Evolutionary conservation across 2,888 invertebrate genomes (phyloP), one percentile per base, ranked within the genome.

Genomic region (Anodontia alba): DNA sequence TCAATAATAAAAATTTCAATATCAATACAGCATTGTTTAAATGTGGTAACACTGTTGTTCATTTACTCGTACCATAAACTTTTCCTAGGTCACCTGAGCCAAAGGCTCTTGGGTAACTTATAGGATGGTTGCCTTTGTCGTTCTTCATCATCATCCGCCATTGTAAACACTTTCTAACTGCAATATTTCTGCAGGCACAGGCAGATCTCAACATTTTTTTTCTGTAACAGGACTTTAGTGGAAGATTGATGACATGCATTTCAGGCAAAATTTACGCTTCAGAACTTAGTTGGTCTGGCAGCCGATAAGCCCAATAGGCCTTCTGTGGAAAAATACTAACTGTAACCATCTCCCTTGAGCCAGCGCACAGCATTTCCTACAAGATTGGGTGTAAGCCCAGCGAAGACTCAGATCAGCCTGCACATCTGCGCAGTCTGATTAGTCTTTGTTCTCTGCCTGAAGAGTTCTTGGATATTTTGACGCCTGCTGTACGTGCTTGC

Each of bases 201-300:
- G 49, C 49, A 49, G 49, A 49, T 49, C 12, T 20, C 12, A 49
- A 49, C 12, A 49, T 17, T 17, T 20, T 5, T 20, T 20, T 20
- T 49, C 49, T 49, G 49, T 49, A 49, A 49, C 49, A 49, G 49
- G 49, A 49, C 12, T 49, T 49, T 49, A 20, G 49, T 49, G 49
- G 49, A 49, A 49, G 17, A 49, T 49, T 10, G 49, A 49, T 49
- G 49, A 49, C 49, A 20, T 49, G 20, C 49, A 15, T 49, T 49
- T 49, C 49, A 49, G 49, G 49, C 49, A 49, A 49, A 49, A 49
- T n/a, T n/a, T n/a, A n/a, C 17, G 49, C 49, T 49, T 49, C 49
- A 49, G 49, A 49, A 49, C 49, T 49, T 49, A 5, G 49, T 49
- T 49, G 49, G 49, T 49, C 10, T 49, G 49, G 49, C 49, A 49